Evolutionary conservation across 1,140 invertebrate species (phyloP), one percentile per base, ranked within the genome.

Genomic region (Eumaeus atala): DNA sequence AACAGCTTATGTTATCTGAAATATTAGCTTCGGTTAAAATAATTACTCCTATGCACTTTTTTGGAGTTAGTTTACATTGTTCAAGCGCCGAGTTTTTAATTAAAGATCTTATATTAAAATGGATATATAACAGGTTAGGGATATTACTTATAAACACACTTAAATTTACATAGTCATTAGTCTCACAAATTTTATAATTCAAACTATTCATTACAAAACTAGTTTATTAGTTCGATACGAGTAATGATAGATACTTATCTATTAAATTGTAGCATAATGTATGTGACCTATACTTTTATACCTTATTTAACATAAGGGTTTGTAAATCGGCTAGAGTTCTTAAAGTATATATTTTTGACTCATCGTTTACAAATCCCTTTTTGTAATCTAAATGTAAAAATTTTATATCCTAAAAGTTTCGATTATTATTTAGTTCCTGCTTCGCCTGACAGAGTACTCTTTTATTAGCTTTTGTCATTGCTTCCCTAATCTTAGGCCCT

Each of bases 21-120:
- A 56, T 56, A 28, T 61, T 56, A 50, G 28, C 54, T 49, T 61
- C 59, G 14, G 51, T 56, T 49, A 56, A 21, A 7, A 58, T 35
- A 37, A 57, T 54, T 1, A 61, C 28, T 9, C 57, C 59, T 12
- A 61, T 57, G 37, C 11, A 18, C 6, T 18, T 54, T 10, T 36
- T 40, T 5, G 33, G 49, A 44, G 14, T 42, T 12, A 11, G 18
- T 40, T 51, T 51, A n/a, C 42, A 57, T 54, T 54, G 28, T 51
- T 51, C 59, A 47, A 54, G 14, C 12, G 36, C 12, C 7, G 33
- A 36, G 33, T 61, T 57, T 54, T 61, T 61, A 7, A 53, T 61
- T 18, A 61, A 12, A 9, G 36, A 49, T 35, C 57, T 49, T 9
- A 59, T 59, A 51, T 59, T 59, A 28, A 54, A 14, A 21, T 59